Evolutionary conservation across 2,888 invertebrate species (phyloP), one percentile per base, ranked within the genome.

Genomic region (Orthosia gothica): DNA sequence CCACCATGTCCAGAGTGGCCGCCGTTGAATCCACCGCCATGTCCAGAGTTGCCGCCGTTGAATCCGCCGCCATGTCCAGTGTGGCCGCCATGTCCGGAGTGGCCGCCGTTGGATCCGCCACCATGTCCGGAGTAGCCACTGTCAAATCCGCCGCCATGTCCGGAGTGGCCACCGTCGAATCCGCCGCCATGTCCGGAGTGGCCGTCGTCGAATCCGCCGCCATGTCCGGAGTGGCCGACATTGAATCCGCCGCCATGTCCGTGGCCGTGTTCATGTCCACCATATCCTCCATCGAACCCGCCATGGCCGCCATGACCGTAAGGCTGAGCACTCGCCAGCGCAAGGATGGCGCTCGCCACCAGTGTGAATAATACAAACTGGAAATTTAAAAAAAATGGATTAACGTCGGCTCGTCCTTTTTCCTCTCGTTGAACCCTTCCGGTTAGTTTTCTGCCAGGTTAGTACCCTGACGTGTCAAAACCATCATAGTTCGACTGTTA

Each of bases 301-400:
- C 45, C 12, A 1, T 54, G 12, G 0, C 32, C 55, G 50, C 1
- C 2, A 40, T 0, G 2, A 3, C 32, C 55, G 49, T 3, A 4
- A 49, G 2, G 4, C 5, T 65, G 9, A n/a, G 74, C 76, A 32
- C 15, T 20, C 16, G 79, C 79, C 20, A 75, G 18, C 59, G 75
- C 78, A 49, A 75, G 52, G 18, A 74, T 23, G 23, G 84, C 70
- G 69, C 84, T 66, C 11, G 26, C 67, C 50, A 71, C n/a, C 45
- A 82, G 26, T 11, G 77, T 20, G 54, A 83, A 74, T 0, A 83
- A 73, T 26, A 59, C 5, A 57, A 84, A 69, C 82, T 83, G 69
- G 5, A 81, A 84, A 62, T 49, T 11, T 18, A 50, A 50, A n/a
- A n/a, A 40, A 32, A 45, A 69, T 15, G 12, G 32, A 47, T 20